phyloP scores from a whole-genome alignment of 2,797 vertebrate genomes.

The Lateolabrax maculatus region DNA sequence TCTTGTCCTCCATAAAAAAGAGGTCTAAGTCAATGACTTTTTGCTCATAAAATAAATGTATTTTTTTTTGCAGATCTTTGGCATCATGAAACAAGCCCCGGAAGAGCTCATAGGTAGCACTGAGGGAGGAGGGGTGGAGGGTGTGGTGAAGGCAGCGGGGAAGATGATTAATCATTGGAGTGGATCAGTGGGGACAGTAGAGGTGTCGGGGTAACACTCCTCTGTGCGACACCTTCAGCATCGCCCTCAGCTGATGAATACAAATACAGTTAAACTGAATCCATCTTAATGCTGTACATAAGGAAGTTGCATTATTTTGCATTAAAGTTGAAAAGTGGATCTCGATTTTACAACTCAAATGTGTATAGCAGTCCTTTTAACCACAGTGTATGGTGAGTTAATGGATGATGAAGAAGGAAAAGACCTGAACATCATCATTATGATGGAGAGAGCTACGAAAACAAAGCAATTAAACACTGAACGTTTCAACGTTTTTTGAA shows the following conservation, averaged over 20 bases:
- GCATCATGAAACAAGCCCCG: slow-evolving; percentile 25
- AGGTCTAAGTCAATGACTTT: slow-evolving; percentile 24
- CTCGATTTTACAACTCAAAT: too few relatives aligned
- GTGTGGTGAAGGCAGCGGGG: slow-evolving; percentile 16
- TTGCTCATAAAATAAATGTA: slow-evolving; percentile 44
- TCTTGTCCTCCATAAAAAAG: slow-evolving; percentile 27
- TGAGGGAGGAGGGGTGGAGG: slow-evolving; percentile 3
- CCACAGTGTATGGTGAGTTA: too few relatives aligned
- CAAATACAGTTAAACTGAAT: slow-evolving; percentile 27
- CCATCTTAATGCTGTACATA: slow-evolving; percentile 1
- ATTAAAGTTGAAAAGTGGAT: too few relatives aligned
- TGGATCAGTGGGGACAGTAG: slow-evolving; percentile 34
- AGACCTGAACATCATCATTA: too few relatives aligned
- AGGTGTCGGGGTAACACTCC: slow-evolving; percentile 22
- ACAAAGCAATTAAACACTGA: too few relatives aligned
- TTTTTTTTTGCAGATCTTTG: slow-evolving; percentile 13
- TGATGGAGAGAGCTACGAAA: too few relatives aligned
- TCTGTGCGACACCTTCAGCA: slow-evolving; percentile 18
- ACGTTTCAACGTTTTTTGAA: too few relatives aligned
- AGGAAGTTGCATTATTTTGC: too few relatives aligned
- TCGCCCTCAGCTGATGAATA: slow-evolving; percentile 37
- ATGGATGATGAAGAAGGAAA: too few relatives aligned
- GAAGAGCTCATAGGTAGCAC: slow-evolving; percentile 4
- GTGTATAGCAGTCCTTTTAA: too few relatives aligned
- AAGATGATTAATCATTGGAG: slow-evolving; percentile 53